Base-by-base conservation (phyloP, 2,888 invertebrate genomes). In the Apotomis turbidana region DNA sequence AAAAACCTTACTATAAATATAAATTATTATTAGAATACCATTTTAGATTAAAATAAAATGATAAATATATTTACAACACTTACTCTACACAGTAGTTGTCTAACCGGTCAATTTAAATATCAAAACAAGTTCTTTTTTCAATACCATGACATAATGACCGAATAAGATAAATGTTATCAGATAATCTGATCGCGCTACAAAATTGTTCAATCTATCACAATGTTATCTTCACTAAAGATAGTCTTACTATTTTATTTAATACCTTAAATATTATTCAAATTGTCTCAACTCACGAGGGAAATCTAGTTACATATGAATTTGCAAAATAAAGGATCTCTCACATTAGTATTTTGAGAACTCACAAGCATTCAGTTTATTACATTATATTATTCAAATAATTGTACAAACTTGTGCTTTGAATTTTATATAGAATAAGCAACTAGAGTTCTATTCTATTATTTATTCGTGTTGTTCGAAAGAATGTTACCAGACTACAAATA, bases 271-370 rank as follows among this genome's bases (percentile, higher is more conserved):
- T 44, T 57, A 57, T 63, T 63, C 12, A 49, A 55, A 66, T 54
- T 59, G 51, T 67, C 61, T 67, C 27, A 51, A 60, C 67, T 51
- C 67, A 62, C 71, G 13, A 61, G 67, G 67, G 71, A 67, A 67
- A 71, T 71, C 41, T 71, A 13, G 27, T 51, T 51, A 51, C 27
- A 10, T 46, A 46, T 8, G 8, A 66, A 57, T 66, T 57, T 9
- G 55, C 46, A 10, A 46, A 55, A 55, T 64, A 44, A 66, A 46
- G 55, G 36, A 57, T 27, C 12, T n/a, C 12, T 46, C 46, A 10
- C 66, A 66, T 66, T 66, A 46, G 57, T 57, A 38, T 57, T 36
- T 36, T n/a, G 4, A 51, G 12, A 4, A n/a, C 4, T 44, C 55
- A 55, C 44, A 27, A 44, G 27, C 55, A 55, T 4, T 27, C 15